Evolutionary conservation across 2,888 invertebrate species (phyloP), one percentile per base, ranked within the genome.

Genomic region (Lapara coniferarum): DNA sequence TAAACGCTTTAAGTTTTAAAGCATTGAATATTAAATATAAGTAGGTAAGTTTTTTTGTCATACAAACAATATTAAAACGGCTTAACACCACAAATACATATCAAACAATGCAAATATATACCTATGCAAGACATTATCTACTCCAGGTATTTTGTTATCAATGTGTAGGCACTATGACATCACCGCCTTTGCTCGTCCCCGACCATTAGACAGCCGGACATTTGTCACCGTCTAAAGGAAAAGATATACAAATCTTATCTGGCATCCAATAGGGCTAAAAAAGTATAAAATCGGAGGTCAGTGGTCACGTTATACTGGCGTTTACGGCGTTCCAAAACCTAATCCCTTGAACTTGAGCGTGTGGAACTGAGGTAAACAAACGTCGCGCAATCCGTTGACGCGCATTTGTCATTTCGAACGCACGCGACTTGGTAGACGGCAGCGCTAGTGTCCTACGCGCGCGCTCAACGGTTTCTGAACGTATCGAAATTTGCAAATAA

Each of bases 371-470:
- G 79, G 90, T 90, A 91, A 91, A 92, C 90, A 91, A 89, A 89
- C 83, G 81, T 73, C 74, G 74, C 76, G 73, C 81, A 88, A 87
- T 83, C 80, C 82, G 81, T 83, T 86, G 88, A 87, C 88, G 89
- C 88, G 87, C 92, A 91, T 93, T 93, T 93, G 92, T 92, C 92
- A 92, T 89, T 92, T 85, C 83, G 86, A 86, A 87, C 84, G 88
- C 84, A 82, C 85, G 81, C 86, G 83, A 83, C 82, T 81, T 82
- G 83, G 83, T 77, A 82, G 82, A 80, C 83, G 84, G 83, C 79
- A 84, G 85, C 81, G 86, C 81, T 74, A 74, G 81, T 81, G 80
- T 81, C 80, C 82, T 80, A 84, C 85, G 87, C 85, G 81, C 84
- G 81, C 81, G 81, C 76, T 77, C 49, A 13, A 2, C 63, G 19